A percentile compares a stretch with the other conserved stretches of the same genome.
Conservation (phyloP, 2,797 vertebrate genomes). For the Pangasius djambal region DNA sequence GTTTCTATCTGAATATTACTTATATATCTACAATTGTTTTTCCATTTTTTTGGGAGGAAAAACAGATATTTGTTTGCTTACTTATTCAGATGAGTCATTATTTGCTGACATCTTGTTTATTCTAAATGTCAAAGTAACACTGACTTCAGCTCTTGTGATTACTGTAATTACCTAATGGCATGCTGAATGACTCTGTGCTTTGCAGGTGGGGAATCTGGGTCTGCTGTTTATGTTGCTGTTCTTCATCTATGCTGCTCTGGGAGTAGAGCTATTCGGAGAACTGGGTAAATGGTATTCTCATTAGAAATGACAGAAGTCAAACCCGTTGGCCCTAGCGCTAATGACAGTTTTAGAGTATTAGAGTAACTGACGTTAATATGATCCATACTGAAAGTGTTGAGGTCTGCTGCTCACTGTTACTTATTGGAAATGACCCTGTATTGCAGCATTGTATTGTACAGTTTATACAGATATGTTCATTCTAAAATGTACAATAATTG, state of each 20-base stretch:
- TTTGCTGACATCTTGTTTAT: slow-evolving; percentile 23
- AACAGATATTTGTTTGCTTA: slow-evolving; percentile 1
- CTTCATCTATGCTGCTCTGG: slow-evolving; percentile 96
- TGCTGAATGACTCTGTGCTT: slow-evolving; percentile 41
- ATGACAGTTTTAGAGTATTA: neutral
- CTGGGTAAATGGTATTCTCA: slow-evolving; percentile 78
- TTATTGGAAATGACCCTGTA: neutral
- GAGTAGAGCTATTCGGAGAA: slow-evolving; percentile 95
- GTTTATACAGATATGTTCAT: neutral
- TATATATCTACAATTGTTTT: neutral
- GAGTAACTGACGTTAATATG: no score
- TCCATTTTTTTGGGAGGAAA: no score
- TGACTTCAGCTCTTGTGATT: slow-evolving; percentile 15
- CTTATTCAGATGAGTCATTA: slow-evolving; percentile 18
- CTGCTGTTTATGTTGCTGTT: slow-evolving; percentile 97
- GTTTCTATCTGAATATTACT: neutral
- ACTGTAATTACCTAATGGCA: slow-evolving; percentile 37
- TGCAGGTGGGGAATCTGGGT: slow-evolving; percentile 93
- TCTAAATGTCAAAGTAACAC: slow-evolving; percentile 1
- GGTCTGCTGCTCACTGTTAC: neutral
- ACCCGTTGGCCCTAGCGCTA: neutral
- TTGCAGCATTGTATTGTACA: neutral
- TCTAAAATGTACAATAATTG: neutral
- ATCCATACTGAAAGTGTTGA: neutral
- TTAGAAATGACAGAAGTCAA: neutral